A percentile compares a stretch with the other conserved stretches of the same genome.
Conservation (phyloP, 2,888 invertebrate species). For the Tiliacea aurago region DNA sequence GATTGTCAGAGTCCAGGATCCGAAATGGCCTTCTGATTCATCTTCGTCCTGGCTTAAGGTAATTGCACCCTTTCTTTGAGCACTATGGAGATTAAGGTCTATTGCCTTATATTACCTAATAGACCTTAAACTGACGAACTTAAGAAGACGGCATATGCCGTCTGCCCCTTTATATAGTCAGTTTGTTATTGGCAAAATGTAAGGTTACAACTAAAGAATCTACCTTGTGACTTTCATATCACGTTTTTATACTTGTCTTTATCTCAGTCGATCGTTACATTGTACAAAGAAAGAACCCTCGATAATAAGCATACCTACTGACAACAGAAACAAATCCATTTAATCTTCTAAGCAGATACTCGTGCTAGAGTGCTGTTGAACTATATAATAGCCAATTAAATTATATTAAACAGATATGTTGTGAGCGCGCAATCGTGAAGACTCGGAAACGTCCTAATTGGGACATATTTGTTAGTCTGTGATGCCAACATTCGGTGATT, state of each 20-base stretch:
- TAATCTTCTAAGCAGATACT: slow-evolving; percentile 36
- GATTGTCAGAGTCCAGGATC: slow-evolving; percentile 89
- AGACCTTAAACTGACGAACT: too few species aligned
- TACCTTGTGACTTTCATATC: slow-evolving; percentile 4
- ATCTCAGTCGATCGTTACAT: slow-evolving; percentile 24
- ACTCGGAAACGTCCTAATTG: too few species aligned
- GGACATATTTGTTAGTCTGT: too few species aligned
- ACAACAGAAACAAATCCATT: slow-evolving; percentile 38
- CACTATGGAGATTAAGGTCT: not conserved
- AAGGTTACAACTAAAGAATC: not conserved
- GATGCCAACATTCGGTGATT: too few species aligned
- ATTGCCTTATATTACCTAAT: too few species aligned
- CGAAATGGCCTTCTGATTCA: slow-evolving; percentile 91
- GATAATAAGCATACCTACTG: slow-evolving; percentile 10
- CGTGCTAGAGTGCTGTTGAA: slow-evolving; percentile 8
- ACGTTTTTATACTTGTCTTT: slow-evolving; percentile 7
- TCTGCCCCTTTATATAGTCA: not conserved
- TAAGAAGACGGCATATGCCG: too few species aligned
- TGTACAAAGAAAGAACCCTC: slow-evolving; percentile 4
- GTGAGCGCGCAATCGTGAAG: too few species aligned
- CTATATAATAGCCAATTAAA: too few species aligned
- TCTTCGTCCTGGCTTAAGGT: slow-evolving; percentile 91
- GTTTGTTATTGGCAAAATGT: not conserved
- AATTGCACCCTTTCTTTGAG: slow-evolving; percentile 27
- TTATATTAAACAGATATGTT: too few species aligned